These are phyloP conservation scores for Podarcis siculus DNA, from an alignment of 2,797 vertebrate genomes.

Conservation along the genomic window DNA sequence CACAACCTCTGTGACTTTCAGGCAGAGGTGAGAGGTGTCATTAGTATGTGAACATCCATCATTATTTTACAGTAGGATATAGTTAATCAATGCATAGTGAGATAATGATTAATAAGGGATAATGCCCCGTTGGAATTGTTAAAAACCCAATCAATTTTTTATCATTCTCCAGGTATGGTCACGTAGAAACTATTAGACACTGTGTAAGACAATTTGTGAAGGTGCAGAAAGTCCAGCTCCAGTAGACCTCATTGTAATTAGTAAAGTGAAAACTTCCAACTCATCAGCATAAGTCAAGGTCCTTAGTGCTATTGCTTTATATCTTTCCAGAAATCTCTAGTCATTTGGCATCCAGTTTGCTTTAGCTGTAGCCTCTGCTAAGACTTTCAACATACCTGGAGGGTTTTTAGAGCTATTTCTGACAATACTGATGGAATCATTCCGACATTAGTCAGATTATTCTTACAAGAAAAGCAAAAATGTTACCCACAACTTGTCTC, in stretches of 20 bases:
- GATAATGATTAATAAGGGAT: conserved; percentile 32
- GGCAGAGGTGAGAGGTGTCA: conserved; percentile 26
- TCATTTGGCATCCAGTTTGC: conserved; percentile 54
- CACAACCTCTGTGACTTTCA: conserved; percentile 3
- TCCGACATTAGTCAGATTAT: conserved; percentile 66
- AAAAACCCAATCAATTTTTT: conserved; percentile 33
- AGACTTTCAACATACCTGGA: conserved; percentile 62
- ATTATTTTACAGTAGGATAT: conserved; percentile 33
- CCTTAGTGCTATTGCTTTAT: conserved; percentile 53
- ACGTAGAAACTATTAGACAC: conserved; percentile 45
- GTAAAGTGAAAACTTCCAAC: conserved; percentile 40
- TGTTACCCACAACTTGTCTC: conserved; percentile 58
- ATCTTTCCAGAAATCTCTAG: conserved; percentile 66
- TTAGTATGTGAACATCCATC: conserved; percentile 26
- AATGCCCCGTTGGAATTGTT: conserved; percentile 30
- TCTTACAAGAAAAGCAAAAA: conserved; percentile 68
- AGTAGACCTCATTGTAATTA: conserved; percentile 17
- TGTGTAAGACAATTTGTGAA: conserved; percentile 30
- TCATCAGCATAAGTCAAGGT: conserved; percentile 66
- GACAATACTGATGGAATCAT: conserved; percentile 70
- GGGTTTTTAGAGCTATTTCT: conserved; percentile 67
- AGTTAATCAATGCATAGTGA: conserved; percentile 25
- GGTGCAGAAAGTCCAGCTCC: conserved; percentile 31
- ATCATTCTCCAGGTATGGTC: conserved; percentile 20
- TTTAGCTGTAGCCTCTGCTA: conserved; percentile 51